Base-by-base conservation (phyloP, 2,797 vertebrate genomes). In the Phaenicophaeus curvirostris region DNA sequence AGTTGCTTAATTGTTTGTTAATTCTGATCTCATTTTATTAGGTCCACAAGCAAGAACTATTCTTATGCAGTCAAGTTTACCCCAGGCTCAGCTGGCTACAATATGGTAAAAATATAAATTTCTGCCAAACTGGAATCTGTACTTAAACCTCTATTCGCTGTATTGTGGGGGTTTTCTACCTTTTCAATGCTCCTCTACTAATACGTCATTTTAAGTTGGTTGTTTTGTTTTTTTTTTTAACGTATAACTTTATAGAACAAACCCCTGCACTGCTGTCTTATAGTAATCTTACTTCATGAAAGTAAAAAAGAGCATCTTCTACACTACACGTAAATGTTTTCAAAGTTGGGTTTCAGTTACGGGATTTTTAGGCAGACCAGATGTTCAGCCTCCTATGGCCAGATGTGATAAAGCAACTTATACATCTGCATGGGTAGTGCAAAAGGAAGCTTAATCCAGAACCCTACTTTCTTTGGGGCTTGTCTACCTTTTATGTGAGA, bases 1-100 rank as follows among this genome's bases (percentile, higher is more conserved):
- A 63, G 11, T 58, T 78, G 13, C 41, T 86, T 66, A 14, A 57
- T 59, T 82, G 46, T 82, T 82, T 85, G 31, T 53, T 86, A 67
- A 66, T 76, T 42, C 39, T 91, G 92, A 46, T 85, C 94, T 92
- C 33, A 44, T 28, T 96, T 93, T 83, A 59, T 92, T 65, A 99
- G 99, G 99, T 97, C 99, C 99, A 13, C 99, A 99, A 95, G 99
- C 99, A 89, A 99, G 99, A 96, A 99, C 99, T 14, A 99, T 99
- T 96, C 99, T 99, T 93, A 99, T 99, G 99, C 99, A 99, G 97
- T 99, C 99, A 92, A 99, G 99, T 98, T 99, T 99, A 98, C 99
- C 99, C 91, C 99, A 99, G 97, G 93, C 98, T 90, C 99, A 99
- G 95, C 98, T 99, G 96, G 99, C 99, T 87, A 98, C 99, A 9